Evolutionary conservation across 2,888 invertebrate genomes (phyloP).

Genomic region (Eupithecia insigniata): DNA sequence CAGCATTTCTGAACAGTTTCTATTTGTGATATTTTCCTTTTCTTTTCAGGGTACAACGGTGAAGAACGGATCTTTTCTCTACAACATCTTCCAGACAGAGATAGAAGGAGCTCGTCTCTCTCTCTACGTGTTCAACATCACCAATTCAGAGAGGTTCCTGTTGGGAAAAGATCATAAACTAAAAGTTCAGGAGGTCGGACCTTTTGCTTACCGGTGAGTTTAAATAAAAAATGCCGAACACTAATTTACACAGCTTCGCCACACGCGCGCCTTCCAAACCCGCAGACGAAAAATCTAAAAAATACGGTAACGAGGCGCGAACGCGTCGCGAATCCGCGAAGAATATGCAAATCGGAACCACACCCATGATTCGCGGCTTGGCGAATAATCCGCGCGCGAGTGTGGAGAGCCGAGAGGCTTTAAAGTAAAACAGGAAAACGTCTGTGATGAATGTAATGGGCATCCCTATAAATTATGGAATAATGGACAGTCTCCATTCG

Average conservation of each 20-base stretch:
- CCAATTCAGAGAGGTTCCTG: constrained; percentile 89
- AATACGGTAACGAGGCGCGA: no score
- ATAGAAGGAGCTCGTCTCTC: constrained; percentile 87
- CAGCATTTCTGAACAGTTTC: neutral
- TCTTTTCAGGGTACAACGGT: constrained; percentile 64
- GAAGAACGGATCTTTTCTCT: constrained; percentile 83
- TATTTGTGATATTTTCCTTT: neutral
- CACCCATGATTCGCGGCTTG: no score
- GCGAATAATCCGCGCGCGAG: no score
- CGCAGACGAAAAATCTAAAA: no score
- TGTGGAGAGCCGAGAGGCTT: neutral
- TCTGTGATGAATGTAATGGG: neutral
- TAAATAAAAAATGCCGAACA: neutral
- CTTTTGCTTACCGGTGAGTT: constrained; percentile 91
- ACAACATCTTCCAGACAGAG: constrained; percentile 86
- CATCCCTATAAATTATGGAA: no score
- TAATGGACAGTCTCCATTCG: neutral
- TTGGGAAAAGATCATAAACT: constrained; percentile 86
- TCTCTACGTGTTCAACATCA: constrained; percentile 90
- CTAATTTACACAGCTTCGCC: neutral
- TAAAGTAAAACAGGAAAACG: neutral
- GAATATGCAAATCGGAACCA: no score
- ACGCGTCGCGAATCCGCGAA: no score
- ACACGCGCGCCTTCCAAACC: neutral
- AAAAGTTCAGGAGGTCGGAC: constrained; percentile 89